Conservation (phyloP, 1,140 invertebrate species). For the Aradophagus sp. region DNA sequence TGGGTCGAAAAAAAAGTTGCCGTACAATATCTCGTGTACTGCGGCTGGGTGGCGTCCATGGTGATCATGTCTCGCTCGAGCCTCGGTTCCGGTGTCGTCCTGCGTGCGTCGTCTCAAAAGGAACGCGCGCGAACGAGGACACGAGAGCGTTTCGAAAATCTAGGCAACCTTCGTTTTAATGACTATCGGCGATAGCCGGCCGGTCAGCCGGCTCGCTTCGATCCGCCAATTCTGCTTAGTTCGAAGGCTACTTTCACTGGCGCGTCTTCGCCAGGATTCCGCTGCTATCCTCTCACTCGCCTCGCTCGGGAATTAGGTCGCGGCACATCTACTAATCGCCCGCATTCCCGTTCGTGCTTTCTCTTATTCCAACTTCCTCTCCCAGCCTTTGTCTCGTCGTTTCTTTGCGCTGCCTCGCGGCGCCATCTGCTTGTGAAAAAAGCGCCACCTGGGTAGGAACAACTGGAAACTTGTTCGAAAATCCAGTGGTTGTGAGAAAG, state of each 20-base stretch:
- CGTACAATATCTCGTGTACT: constrained; percentile 68
- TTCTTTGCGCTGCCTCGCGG: too few relatives aligned
- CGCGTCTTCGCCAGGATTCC: constrained; percentile 56
- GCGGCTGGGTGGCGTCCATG: constrained; percentile 63
- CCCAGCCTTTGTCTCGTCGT: too few relatives aligned
- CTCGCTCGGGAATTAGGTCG: constrained; percentile 53
- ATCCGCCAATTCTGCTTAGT: constrained; percentile 48
- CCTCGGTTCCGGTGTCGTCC: constrained; percentile 44
- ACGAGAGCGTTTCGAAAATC: constrained; percentile 61
- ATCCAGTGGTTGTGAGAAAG: too few relatives aligned
- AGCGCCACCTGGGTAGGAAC: too few relatives aligned
- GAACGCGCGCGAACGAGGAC: constrained; percentile 57
- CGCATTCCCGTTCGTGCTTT: constrained; percentile 40
- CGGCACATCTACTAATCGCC: constrained; percentile 48
- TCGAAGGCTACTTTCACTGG: constrained; percentile 63
- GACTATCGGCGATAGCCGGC: constrained; percentile 55
- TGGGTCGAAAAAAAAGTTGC: too few relatives aligned
- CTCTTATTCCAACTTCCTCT: constrained; percentile 34
- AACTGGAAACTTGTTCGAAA: too few relatives aligned
- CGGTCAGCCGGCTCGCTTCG: constrained; percentile 56
- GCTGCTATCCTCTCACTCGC: constrained; percentile 54
- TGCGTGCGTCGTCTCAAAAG: constrained; percentile 42
- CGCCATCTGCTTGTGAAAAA: too few relatives aligned
- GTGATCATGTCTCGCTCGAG: constrained; percentile 64
- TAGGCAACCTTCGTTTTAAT: constrained; percentile 66